Percentiles rank a stretch among this genome's conserved stretches.
These are phyloP conservation scores for Calidris pygmaea DNA, from an alignment of 2,113 vertebrate genomes.

Conservation along the genomic window DNA sequence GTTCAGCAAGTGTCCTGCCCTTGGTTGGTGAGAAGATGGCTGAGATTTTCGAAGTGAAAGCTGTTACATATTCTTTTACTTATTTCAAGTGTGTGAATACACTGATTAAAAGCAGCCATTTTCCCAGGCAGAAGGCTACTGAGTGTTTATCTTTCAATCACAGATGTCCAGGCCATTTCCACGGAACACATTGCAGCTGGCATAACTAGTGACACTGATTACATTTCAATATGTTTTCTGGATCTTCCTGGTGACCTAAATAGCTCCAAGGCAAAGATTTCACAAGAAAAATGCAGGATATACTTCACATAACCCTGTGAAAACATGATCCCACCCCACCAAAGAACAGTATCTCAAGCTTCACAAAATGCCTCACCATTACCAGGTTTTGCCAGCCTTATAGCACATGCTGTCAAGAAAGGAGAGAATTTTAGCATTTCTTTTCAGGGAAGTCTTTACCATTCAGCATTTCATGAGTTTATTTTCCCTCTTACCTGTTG, in stretches of 20 bases:
- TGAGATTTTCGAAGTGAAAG: constrained; percentile 9
- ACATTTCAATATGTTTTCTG: neutral
- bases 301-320: neutral
- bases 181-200: neutral
- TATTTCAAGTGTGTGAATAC: neutral
- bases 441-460: neutral
- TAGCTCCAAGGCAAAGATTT: neutral
- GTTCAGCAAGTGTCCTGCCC: neutral
- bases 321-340: neutral
- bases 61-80: neutral
- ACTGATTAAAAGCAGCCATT: neutral
- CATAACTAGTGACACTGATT: neutral
- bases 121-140: neutral
- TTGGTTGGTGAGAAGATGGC: neutral
- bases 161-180: neutral
- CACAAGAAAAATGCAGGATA: neutral
- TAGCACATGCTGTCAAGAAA: neutral
- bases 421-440: neutral
- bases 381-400: neutral
- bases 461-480: neutral
- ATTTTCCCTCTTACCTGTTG: neutral
- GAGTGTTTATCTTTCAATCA: neutral
- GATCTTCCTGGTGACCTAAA: neutral
- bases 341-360: neutral
- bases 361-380: neutral